These are phyloP conservation scores for Tetrao urogallus DNA, from an alignment of 2,113 vertebrate genomes.

Conservation along the genomic window DNA sequence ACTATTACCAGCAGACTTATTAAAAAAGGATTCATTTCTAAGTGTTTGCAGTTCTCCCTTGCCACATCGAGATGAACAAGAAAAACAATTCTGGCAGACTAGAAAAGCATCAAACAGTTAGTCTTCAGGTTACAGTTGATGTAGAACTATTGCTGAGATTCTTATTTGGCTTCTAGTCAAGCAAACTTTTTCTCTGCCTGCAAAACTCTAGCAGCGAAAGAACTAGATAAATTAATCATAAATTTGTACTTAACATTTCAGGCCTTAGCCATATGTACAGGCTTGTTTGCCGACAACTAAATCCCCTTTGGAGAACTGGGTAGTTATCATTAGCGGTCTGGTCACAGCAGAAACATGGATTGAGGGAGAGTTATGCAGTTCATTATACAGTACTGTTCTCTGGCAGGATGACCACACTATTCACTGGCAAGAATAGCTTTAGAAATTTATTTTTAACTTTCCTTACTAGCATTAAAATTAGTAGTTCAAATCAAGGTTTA, in stretches of 20 bases:
- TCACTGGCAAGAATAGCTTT: not conserved
- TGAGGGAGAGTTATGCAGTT: not conserved
- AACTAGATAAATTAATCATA: not conserved
- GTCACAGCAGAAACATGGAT: not conserved
- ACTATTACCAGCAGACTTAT: not conserved
- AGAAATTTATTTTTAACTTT: not conserved
- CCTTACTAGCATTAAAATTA: not conserved
- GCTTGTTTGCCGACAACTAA: conserved; percentile 6
- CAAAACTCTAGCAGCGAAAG: too few species aligned
- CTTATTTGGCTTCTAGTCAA: not conserved
- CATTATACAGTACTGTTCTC: not conserved
- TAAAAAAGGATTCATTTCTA: not conserved
- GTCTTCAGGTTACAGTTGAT: not conserved
- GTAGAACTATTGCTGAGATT: not conserved
- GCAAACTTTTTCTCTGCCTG: too few species aligned
- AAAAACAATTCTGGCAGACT: not conserved
- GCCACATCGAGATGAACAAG: fast-evolving
- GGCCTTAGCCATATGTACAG: not conserved
- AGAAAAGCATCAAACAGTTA: not conserved
- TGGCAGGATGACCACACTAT: not conserved
- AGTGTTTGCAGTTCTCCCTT: not conserved
- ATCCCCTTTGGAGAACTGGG: not conserved
- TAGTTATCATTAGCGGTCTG: not conserved
- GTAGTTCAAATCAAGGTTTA: not conserved
- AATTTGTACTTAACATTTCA: not conserved